Base-by-base conservation (phyloP, 2,888 invertebrate species). In the Lasiommata megera region DNA sequence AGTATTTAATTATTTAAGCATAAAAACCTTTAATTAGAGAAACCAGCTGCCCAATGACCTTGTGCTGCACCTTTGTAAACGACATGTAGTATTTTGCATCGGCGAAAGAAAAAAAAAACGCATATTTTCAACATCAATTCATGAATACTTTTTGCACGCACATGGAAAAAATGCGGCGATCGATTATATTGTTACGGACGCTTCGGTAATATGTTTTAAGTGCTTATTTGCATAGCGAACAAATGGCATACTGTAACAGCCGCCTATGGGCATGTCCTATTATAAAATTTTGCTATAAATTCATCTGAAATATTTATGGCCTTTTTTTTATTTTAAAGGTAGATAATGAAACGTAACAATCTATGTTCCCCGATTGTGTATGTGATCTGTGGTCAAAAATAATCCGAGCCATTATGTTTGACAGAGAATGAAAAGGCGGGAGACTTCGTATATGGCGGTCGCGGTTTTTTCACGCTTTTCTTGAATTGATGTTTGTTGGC, bases 11-110 rank as follows among this genome's bases (percentile, higher is more conserved):
- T 89, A 89, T 90, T 88, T 87, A 82, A 84, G 79, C 82, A 84
- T 88, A 87, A 88, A 88, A 84, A 46, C 85, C 82, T 88, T 87
- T 90, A 90, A 89, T 90, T 89, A 88, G 83, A 80, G 70, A 67
- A 54, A 55, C 76, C 89, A 89, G 82, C 88, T 90, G 89, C 78
- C 77, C 56, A 34, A 56, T 73, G 84, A 75, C 88, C 88, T 88
- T 88, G 89, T 69, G 72, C 62, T 77, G 82, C 88, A 90, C 88
- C 88, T 90, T 89, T 85, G 82, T 84, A 73, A 74, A 72, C 75
- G 77, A 80, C 79, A 82, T 79, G 78, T 74, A 73, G 78, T 83
- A 80, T 57, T 82, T 86, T 84, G 82, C 82, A 84, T 82, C 72
- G 82, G 77, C 46, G 46, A 11, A 34, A 34, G 7, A 31, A 46